Evolutionary conservation across 2,113 vertebrate genomes (phyloP), one percentile per base, ranked within the genome.

Genomic region (Cottus gobio): DNA sequence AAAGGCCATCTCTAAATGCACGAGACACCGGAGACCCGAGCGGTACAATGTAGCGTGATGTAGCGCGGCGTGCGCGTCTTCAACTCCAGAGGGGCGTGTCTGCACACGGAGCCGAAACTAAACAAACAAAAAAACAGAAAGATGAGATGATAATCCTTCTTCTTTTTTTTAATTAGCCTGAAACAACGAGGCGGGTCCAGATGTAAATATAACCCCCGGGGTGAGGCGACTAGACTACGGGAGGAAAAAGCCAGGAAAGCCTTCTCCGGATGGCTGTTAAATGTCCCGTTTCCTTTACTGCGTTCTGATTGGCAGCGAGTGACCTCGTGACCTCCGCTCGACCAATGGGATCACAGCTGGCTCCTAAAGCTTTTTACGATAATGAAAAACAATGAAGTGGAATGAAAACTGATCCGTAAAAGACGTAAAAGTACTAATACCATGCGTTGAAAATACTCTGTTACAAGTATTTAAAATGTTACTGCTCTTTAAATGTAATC

Each of bases 1-100:
- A 64, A 31, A 94, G 3, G 82, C 92, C 93, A 94, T 95, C 20
- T 71, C 77, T 22, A 1, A 15, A 15, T 15, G 2, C 5, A 0
- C 4, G 20, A 1, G 12, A 42, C 37, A 11, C 37, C 30, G 30
- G n/a, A n/a, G n/a, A n/a, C n/a, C n/a, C n/a, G n/a, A n/a, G n/a
- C n/a, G n/a, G n/a, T n/a, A n/a, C n/a, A 8, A 36, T 42, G 39
- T 42, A 42, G 39, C 39, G 39, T 13, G 13, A 42, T 42, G 39
- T 1, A 30, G 2, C 44, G 30, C 30, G 39, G 5, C 5, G n/a
- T 26, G 4, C 9, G 2, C 2, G 28, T 42, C 3, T 20, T 22
- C 4, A 28, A 18, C 22, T 4, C 0, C 5, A 16, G 72, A 57
- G 39, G 39, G 77, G 46, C 1, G 78, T 79, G 80, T 65, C 80